A percentile compares a stretch with the other conserved stretches of the same genome.
phyloP scores from a whole-genome alignment of 2,797 vertebrate genomes.

The Pangasius krempfi region DNA sequence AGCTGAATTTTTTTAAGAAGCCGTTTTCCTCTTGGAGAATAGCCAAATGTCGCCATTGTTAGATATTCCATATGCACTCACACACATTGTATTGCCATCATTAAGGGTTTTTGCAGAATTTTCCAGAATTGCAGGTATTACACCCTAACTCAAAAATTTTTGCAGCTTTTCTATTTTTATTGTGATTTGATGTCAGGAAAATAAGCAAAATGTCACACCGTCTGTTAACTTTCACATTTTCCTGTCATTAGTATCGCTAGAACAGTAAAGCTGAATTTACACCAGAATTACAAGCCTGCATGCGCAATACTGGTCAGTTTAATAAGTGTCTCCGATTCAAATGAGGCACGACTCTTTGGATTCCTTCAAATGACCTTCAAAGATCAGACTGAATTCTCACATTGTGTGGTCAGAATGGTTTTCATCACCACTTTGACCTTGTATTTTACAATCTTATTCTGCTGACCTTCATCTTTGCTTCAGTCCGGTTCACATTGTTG shows the following conservation, averaged over 20 bases:
- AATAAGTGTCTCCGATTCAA: conserved; percentile 7
- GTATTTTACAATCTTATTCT: neutral
- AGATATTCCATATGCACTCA: neutral
- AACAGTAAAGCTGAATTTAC: conserved; percentile 10
- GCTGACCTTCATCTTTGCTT: neutral
- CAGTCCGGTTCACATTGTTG: neutral
- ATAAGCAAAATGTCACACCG: neutral
- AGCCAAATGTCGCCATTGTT: neutral
- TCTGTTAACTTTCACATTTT: neutral
- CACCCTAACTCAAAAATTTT: no score
- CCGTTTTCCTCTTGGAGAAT: neutral
- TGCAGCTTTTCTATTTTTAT: neutral
- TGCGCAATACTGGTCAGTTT: conserved; percentile 13
- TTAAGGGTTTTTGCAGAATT: neutral
- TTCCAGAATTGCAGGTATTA: neutral
- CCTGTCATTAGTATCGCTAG: neutral
- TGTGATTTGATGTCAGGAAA: neutral
- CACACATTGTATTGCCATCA: neutral
- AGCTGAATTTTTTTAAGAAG: no score
- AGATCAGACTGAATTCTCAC: conserved; percentile 3
- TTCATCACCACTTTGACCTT: neutral
- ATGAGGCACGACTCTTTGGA: neutral
- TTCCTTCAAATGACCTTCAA: conserved; percentile 13
- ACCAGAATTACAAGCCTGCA: neutral
- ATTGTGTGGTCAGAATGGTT: conserved; percentile 2